Conservation (phyloP, 2,113 vertebrate genomes). For the Nannobrachium achirus region DNA sequence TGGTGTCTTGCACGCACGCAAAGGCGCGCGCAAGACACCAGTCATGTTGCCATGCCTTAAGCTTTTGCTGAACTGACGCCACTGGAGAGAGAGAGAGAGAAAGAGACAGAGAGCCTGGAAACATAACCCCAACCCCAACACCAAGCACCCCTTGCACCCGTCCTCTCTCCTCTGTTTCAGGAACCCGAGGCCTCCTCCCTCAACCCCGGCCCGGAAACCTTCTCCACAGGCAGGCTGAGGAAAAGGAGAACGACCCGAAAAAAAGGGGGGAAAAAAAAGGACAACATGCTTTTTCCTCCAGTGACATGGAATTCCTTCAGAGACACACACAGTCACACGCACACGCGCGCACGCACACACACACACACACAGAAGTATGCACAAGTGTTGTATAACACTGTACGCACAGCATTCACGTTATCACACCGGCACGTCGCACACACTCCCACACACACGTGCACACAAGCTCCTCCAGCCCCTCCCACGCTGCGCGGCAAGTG, state of each 20-base stretch:
- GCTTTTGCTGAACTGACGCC: too few species aligned
- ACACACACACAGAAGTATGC: slow-evolving; percentile 1
- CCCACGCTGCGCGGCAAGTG: too few species aligned
- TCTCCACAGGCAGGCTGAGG: slow-evolving; percentile 53
- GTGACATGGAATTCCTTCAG: slow-evolving; percentile 16
- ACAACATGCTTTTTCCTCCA: slow-evolving; percentile 20
- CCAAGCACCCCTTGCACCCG: too few species aligned
- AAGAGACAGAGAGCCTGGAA: slow-evolving; percentile 38
- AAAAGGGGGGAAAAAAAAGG: slow-evolving; percentile 40
- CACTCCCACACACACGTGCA: slow-evolving; percentile 24
- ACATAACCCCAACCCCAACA: slow-evolving; percentile 18
- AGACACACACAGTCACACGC: slow-evolving; percentile 16
- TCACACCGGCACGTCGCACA: slow-evolving; percentile 21
- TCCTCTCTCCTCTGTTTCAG: slow-evolving; percentile 20
- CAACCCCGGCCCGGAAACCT: slow-evolving; percentile 53
- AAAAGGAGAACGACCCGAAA: slow-evolving; percentile 50
- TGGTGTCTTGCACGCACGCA: too few species aligned
- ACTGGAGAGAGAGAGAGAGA: slow-evolving; percentile 34
- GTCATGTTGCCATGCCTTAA: too few species aligned
- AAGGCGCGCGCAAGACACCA: too few species aligned
- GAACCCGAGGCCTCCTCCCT: slow-evolving; percentile 64
- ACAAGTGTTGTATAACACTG: neutral
- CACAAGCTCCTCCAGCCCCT: slow-evolving; percentile 35
- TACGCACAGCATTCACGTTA: neutral
- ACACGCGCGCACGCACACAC: slow-evolving; percentile 23